A percentile compares a stretch with the other conserved stretches of the same genome.
These are phyloP conservation scores for Chrysemys picta DNA, from an alignment of 2,113 vertebrate species.

Conservation along the genomic window DNA sequence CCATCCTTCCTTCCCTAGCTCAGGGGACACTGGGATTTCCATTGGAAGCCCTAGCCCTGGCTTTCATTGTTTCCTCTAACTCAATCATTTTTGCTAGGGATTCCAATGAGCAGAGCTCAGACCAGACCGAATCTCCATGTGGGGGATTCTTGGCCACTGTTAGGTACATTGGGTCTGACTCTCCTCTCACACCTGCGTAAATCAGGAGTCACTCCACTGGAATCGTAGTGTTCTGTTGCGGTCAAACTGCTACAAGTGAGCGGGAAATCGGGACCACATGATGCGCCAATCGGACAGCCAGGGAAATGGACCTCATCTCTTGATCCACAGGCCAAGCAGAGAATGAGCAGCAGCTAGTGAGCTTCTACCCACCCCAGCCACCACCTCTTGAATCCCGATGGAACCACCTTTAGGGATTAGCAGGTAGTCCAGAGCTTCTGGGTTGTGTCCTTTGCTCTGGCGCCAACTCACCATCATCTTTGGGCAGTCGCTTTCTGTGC, in stretches of 20 bases:
- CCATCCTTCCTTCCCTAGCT: neutral
- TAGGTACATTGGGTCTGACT: neutral
- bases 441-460: neutral
- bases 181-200: neutral
- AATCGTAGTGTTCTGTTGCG: neutral
- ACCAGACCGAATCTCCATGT: neutral
- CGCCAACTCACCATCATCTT: neutral
- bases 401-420: neutral
- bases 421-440: neutral
- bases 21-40: neutral
- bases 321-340: neutral
- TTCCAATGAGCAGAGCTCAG: neutral
- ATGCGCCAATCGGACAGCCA: neutral
- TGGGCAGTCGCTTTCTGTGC: neutral
- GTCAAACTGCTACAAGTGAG: neutral
- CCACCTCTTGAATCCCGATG: neutral
- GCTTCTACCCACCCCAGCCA: neutral
- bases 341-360: neutral
- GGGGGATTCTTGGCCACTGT: neutral
- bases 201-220: neutral
- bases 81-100: neutral
- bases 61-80: neutral
- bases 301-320: neutral
- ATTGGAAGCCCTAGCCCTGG: neutral
- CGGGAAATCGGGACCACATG: neutral